A percentile compares a stretch with the other conserved stretches of the same genome.
Conservation (phyloP, 2,888 invertebrate genomes). For the Unio pictorum region DNA sequence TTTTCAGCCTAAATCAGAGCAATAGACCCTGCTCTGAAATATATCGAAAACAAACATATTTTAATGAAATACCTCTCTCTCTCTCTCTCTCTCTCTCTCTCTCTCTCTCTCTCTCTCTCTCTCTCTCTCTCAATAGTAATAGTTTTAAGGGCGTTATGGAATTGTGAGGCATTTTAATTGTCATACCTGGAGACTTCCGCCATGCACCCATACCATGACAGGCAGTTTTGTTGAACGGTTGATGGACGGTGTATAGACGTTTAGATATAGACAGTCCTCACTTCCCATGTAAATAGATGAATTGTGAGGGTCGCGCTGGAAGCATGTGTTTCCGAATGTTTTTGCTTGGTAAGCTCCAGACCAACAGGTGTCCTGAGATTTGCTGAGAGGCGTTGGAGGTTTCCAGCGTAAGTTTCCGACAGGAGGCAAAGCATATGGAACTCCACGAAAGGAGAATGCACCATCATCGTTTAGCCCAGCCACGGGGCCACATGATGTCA, state of each 20-base stretch:
- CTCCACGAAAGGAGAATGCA: constrained; percentile 44
- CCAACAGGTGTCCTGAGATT: constrained; percentile 42
- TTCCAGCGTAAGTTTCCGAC: constrained; percentile 37
- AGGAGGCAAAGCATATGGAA: constrained; percentile 53
- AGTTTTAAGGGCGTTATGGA: no score
- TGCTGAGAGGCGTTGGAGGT: constrained; percentile 26
- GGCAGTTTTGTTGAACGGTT: constrained; percentile 41
- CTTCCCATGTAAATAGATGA: constrained; percentile 31
- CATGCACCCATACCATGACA: constrained; percentile 68
- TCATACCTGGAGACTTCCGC: constrained; percentile 49
- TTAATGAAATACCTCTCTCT: no score
- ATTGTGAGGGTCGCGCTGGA: constrained; percentile 31
- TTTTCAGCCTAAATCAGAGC: no score
- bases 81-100: no score
- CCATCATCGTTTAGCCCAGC: constrained; percentile 28
- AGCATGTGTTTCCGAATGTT: constrained; percentile 38
- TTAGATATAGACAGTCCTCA: constrained; percentile 41
- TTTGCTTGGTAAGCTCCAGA: constrained; percentile 33
- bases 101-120: no score
- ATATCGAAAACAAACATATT: no score
- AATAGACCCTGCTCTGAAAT: no score
- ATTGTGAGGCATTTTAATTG: no score
- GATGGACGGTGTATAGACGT: constrained; percentile 62
- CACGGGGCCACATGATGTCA: constrained; percentile 47
- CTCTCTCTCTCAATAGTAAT: no score